Evolutionary conservation across 2,113 vertebrate species (phyloP).

Genomic region (Blennius ocellaris): DNA sequence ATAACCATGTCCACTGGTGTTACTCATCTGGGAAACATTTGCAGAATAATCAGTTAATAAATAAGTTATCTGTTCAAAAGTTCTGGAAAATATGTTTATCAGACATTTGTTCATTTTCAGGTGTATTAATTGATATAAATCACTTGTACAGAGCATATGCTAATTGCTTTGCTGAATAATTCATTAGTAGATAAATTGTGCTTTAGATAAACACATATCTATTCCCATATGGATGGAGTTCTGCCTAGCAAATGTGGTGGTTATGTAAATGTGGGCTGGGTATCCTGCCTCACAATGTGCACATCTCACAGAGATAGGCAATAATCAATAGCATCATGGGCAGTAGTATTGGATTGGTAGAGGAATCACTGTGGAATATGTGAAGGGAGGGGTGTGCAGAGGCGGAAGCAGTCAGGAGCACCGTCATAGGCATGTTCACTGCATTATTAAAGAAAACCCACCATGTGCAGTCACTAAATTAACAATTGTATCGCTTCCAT

Average conservation of each 20-base stretch:
- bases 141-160: constrained; percentile 40
- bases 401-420: constrained; percentile 26
- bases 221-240: constrained; percentile 9
- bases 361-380: constrained; percentile 18
- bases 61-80: background rate
- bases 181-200: constrained; percentile 51
- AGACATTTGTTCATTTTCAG: no score
- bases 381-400: constrained; percentile 9
- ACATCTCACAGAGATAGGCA: no score
- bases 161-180: constrained; percentile 55
- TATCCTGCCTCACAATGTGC: constrained; percentile 19
- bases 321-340: background rate
- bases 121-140: constrained; percentile 31
- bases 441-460: constrained; percentile 56
- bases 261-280: constrained; percentile 17
- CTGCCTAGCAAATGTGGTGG: constrained; percentile 14
- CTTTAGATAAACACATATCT: constrained; percentile 49
- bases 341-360: constrained; percentile 28
- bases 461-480: constrained; percentile 22
- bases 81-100: no score
- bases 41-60: constrained; percentile 14
- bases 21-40: constrained; percentile 13
- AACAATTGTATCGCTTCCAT: background rate
- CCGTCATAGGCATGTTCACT: constrained; percentile 38
- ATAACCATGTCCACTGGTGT: background rate